Evolutionary conservation across 2,797 vertebrate genomes (phyloP).

Genomic region (Huso huso): DNA sequence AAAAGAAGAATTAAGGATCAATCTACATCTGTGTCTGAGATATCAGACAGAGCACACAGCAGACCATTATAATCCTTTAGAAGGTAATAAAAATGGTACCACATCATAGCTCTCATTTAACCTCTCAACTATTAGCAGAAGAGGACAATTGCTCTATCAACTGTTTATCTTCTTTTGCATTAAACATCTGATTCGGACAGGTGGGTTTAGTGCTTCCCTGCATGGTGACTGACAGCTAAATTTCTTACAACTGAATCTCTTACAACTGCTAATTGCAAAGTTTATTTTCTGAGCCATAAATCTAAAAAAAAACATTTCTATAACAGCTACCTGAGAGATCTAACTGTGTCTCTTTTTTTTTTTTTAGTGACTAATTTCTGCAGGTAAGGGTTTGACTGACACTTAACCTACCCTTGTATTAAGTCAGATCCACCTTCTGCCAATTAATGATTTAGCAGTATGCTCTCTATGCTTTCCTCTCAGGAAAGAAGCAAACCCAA

Average conservation of each 20-base stretch:
- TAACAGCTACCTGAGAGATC: slow-evolving; percentile 6
- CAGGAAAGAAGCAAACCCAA: too few species aligned
- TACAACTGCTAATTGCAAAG: slow-evolving; percentile 37
- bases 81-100: slow-evolving; percentile 54
- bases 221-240: slow-evolving; percentile 8
- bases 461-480: too few species aligned
- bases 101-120: slow-evolving; percentile 21
- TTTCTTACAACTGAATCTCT: slow-evolving; percentile 25
- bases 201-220: slow-evolving; percentile 29
- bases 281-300: slow-evolving; percentile 33
- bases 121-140: slow-evolving; percentile 30
- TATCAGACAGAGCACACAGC: slow-evolving; percentile 52
- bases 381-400: slow-evolving; percentile 19
- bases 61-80: slow-evolving; percentile 62
- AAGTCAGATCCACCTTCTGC: slow-evolving; percentile 9
- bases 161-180: background rate
- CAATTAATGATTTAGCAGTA: too few species aligned
- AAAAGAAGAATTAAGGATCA: slow-evolving; percentile 56
- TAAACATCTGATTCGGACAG: slow-evolving; percentile 31
- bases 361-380: slow-evolving; percentile 41
- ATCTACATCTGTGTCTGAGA: slow-evolving; percentile 52
- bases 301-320: slow-evolving; percentile 44
- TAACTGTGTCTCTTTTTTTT: slow-evolving; percentile 15
- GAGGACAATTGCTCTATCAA: slow-evolving; percentile 11
- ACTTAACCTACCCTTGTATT: slow-evolving; percentile 30